Base-by-base conservation (phyloP, 2,797 vertebrate genomes). In the Nasua narica region DNA sequence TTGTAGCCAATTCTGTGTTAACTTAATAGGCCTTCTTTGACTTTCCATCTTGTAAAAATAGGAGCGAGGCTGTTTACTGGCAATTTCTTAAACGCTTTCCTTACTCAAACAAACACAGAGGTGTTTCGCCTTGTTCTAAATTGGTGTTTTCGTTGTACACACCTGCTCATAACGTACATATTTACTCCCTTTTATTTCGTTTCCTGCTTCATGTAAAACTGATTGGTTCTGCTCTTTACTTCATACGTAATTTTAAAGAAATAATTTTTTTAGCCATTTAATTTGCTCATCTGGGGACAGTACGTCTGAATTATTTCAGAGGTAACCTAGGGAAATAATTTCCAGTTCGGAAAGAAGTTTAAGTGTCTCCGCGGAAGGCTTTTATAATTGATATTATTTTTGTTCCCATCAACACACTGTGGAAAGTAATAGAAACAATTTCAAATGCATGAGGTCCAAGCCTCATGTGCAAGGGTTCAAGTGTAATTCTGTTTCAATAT, bases 401-500 rank as follows among this genome's bases (percentile, higher is more conserved):
- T 82, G 7, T 94, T 84, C 67, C 54, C 29, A 87, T 83, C 60
- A 93, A 74, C 19, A 82, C 54, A 62, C 14, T 78, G 29, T 10
- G 48, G 82, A 92, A 92, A 91, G 43, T 21, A 70, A 87, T 29
- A 87, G 72, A 62, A 78, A 74, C 82, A 85, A 60, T 52, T 54
- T 83, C 81, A 70, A 90, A 35, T 14, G 72, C 35, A 67, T 11
- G 37, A 60, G n/a, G 77, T 74, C 72, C 32, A 54, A 65, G 48
- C 52, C 16, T 69, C 16, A 1, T 58, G 11, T 9, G 48, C 58
- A 56, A 32, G 16, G 62, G 35, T 90, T 93, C 19, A 40, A 76
- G 79, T 69, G 16, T 90, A 92, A 90, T 95, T 93, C 27, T 70
- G n/a, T 90, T 96, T 96, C 67, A 37, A 21, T 43, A 82, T 84